Evolutionary conservation across 2,888 invertebrate genomes (phyloP), one percentile per base, ranked within the genome.

Genomic region (Cephus pygmeus): DNA sequence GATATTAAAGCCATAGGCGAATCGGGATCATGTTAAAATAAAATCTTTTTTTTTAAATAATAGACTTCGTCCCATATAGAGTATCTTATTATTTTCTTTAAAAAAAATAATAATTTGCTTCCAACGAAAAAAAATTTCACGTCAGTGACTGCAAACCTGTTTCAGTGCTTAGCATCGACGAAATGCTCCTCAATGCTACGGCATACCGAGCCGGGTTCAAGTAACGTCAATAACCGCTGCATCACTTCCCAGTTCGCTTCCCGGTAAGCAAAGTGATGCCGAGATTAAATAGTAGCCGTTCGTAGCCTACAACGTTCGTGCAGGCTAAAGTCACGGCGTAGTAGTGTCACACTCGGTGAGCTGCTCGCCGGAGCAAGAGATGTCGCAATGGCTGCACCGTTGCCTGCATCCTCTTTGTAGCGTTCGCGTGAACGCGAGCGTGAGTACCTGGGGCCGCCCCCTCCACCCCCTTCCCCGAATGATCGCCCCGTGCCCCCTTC

Each of bases 321-420:
- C 78, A 40, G 40, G 40, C 40, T 40, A 40, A 40, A 40, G 75
- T 79, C 79, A 81, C 80, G 78, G 78, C 82, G 80, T 80, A 79
- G 75, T 79, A 80, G 82, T 40, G 40, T 85, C 82, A 87, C 86
- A 86, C 83, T 83, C 81, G 86, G 87, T 85, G 88, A 88, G 85
- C 85, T 88, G 88, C 86, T 86, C 86, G 87, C 75, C 87, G 88
- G 85, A 86, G 88, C 88, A 88, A 86, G 87, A 87, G 88, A 87
- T 86, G 87, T 88, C 85, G 86, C 87, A 88, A 83, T 86, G 87
- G 87, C 85, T 89, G 88, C 88, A 89, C 88, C 88, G 85, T 82
- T 83, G 83, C 83, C 83, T 82, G 88, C 88, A 88, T 86, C 83
- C 87, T 85, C 88, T 88, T 88, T 89, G 88, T 89, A 86, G 30